Percentiles rank a stretch among this genome's conserved stretches.
Conservation (phyloP, 37 sponge, comb jelly and placozoan genomes). For the Ephydatia muelleri region DNA sequence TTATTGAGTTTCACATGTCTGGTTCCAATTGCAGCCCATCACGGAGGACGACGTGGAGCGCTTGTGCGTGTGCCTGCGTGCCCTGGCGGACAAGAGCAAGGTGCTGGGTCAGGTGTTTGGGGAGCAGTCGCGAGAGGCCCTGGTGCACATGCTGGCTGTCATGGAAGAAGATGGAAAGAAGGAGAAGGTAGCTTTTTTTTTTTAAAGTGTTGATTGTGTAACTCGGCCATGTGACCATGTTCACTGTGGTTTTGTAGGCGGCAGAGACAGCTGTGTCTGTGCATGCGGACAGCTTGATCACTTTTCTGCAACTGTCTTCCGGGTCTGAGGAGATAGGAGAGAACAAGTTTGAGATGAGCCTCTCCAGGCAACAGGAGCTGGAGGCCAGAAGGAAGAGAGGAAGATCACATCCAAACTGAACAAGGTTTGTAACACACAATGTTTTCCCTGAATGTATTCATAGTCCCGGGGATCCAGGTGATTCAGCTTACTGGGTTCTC, state of each 20-base stretch:
- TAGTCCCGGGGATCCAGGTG: constrained; percentile 55
- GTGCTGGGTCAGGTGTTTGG: constrained; percentile 76
- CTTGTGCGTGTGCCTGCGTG: constrained; percentile 84
- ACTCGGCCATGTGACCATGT: background rate
- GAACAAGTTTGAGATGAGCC: constrained; percentile 88
- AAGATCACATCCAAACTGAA: constrained; percentile 65
- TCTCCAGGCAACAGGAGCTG: constrained; percentile 82
- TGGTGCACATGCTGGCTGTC: constrained; percentile 60
- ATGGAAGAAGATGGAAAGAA: constrained; percentile 28
- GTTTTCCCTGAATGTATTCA: background rate
- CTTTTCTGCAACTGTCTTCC: constrained; percentile 68
- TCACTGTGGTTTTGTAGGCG: background rate
- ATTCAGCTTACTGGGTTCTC: constrained; percentile 99
- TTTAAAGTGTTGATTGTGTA: background rate
- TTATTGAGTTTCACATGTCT: background rate
- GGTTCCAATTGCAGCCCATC: constrained; percentile 62
- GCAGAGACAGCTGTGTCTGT: constrained; percentile 20
- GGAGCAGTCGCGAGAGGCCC: constrained; percentile 60
- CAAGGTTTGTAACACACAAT: constrained; percentile 60
- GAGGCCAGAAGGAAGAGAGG: constrained; percentile 46
- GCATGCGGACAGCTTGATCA: constrained; percentile 86
- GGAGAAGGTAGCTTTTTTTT: constrained; percentile 20
- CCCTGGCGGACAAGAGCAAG: constrained; percentile 69
- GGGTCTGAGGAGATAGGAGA: constrained; percentile 66
- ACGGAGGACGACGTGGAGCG: constrained; percentile 92